phyloP scores from a whole-genome alignment of 2,113 vertebrate genomes.

The Leucopternis melanops region DNA sequence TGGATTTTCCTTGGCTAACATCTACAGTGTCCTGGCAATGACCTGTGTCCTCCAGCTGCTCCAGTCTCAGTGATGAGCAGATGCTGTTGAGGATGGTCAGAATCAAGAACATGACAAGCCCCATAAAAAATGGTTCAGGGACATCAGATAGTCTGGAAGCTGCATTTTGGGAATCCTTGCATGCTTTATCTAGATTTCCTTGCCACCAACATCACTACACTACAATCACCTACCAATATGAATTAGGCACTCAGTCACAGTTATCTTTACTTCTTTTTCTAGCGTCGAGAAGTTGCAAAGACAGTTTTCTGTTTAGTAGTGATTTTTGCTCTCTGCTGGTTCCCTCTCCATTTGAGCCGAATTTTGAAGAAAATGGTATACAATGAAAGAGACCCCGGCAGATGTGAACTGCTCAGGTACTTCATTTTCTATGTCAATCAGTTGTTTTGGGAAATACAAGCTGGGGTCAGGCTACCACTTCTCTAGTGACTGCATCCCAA shows the following conservation, averaged over 20 bases:
- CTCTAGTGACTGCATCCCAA: background rate
- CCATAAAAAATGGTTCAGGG: background rate
- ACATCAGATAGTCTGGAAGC: background rate
- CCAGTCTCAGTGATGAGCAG: background rate
- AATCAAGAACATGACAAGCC: background rate
- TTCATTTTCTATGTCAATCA: background rate
- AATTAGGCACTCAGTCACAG: background rate
- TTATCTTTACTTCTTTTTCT: background rate
- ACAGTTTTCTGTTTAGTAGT: constrained; percentile 96
- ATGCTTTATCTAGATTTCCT: background rate
- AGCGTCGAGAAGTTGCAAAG: constrained; percentile 97
- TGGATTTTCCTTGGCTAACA: background rate
- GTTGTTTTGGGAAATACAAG: background rate
- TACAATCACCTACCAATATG: background rate
- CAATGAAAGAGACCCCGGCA: constrained; percentile 61
- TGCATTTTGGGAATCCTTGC: background rate
- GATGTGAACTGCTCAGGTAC: constrained; percentile 92
- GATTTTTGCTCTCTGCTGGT: constrained; percentile 98
- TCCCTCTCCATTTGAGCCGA: constrained; percentile 91
- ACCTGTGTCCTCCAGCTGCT: background rate
- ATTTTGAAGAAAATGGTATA: constrained; percentile 88
- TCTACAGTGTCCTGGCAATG: background rate
- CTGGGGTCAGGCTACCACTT: background rate
- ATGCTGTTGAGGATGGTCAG: background rate
- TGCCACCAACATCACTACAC: background rate